Conservation (phyloP, 2,113 vertebrate species). For the Micromys minutus region DNA sequence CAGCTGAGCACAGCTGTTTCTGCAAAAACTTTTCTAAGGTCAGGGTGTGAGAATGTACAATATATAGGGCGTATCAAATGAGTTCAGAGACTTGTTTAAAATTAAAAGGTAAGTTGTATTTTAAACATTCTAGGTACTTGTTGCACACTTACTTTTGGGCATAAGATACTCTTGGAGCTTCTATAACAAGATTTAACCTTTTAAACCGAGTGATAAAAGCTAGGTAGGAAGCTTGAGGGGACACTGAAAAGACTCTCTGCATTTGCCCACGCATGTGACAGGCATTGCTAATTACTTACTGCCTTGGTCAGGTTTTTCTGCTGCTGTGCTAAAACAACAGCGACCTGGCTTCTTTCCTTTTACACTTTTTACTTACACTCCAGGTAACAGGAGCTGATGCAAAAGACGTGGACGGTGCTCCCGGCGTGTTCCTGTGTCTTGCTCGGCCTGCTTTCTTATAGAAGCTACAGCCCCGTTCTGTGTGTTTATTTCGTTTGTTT, state of each 20-base stretch:
- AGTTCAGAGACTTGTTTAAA: not conserved
- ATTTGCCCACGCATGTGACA: not conserved
- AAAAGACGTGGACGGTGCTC: not conserved
- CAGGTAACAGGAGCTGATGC: not conserved
- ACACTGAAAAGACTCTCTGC: not conserved
- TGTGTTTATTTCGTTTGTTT: not conserved
- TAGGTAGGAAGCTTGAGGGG: not conserved
- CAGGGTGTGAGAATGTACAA: not conserved
- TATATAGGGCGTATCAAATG: not conserved
- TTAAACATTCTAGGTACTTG: constrained; percentile 6
- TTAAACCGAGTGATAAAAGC: not conserved
- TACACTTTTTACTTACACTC: not conserved
- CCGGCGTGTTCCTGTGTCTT: not conserved
- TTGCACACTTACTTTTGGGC: constrained; percentile 10
- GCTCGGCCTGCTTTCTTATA: not conserved
- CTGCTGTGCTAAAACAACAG: not conserved
- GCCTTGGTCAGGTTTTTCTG: not conserved
- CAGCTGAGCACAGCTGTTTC: not conserved
- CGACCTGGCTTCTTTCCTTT: not conserved
- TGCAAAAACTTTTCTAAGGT: not conserved
- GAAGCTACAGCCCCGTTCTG: not conserved
- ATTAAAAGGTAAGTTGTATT: not conserved
- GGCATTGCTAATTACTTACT: not conserved
- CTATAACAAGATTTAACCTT: not conserved
- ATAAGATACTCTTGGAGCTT: not conserved